Evolutionary conservation across 1,140 invertebrate species (phyloP), one percentile per base, ranked within the genome.

Genomic region (Trypoxylus dichotomus): DNA sequence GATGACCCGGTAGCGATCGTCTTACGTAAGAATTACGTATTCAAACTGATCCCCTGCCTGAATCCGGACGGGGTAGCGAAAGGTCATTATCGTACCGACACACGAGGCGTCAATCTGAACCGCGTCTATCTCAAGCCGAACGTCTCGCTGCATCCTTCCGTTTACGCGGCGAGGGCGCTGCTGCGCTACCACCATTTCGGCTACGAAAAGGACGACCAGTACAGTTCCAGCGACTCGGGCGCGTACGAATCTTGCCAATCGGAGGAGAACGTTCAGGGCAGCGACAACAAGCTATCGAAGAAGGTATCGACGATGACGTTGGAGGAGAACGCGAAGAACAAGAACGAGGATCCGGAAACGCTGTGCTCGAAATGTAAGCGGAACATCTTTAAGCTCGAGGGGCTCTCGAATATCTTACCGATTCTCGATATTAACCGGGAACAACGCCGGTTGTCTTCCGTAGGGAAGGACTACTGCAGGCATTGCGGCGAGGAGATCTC

Each of bases 61-160:
- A 98, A 98, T 88, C 96, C 96, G 1, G 96, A 98, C 85, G 96
- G 96, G 7, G 96, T 97, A 0, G 91, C 92, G n/a, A 88, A 91
- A 73, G 96, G 96, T 5, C 95, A 96, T 86, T 97, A 97, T 85
- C 88, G 96, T 42, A 97, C 96, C 47, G 96, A 97, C 86, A 94
- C 94, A 0, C 89, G 93, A 76, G 97, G 96, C 5, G 92, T 97
- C 68, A 98, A 98, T 88, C 86, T 98, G 2, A 97, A 97, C 86
- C 88, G 95, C 73, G 91, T 96, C 73, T 97, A 96, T 89, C 87
- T 93, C 21, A 91, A 92, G 84, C 95, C 95, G 21, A 92, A 91
- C 41, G 86, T 90, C 3, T 89, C 88, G 78, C 89, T 94, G 47
- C 95, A 97, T 88, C 95, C 95, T 3, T 92, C 95, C 0, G 92